Percentiles rank a stretch among this genome's conserved stretches.
These are phyloP conservation scores for Leptosomus discolor DNA, from an alignment of 2,113 vertebrate species.

Conservation along the genomic window DNA sequence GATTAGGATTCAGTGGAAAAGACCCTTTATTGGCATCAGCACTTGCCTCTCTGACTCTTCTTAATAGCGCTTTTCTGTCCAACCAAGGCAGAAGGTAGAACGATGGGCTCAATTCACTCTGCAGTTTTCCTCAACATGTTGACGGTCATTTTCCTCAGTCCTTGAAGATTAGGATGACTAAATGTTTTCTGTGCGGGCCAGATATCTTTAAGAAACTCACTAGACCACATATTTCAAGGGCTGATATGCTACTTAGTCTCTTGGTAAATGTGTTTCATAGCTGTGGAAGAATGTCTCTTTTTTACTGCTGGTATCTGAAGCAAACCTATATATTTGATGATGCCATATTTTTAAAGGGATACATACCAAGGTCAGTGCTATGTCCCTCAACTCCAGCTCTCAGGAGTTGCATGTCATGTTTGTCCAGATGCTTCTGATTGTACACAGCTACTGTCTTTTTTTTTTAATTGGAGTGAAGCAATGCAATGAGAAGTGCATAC, in stretches of 20 bases:
- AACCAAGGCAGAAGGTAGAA: neutral
- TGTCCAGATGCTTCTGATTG: neutral
- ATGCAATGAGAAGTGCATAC: neutral
- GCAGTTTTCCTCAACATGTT: neutral
- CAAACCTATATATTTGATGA: neutral
- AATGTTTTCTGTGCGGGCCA: neutral
- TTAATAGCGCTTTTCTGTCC: neutral
- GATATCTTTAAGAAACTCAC: constrained; percentile 21
- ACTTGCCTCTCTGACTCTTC: neutral
- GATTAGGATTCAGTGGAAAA: neutral
- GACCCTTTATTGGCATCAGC: neutral
- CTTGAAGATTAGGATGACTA: constrained; percentile 12
- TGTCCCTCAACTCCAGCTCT: neutral
- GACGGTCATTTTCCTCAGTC: neutral
- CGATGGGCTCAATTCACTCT: neutral
- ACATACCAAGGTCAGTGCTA: neutral
- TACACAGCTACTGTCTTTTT: neutral
- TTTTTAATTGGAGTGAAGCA: neutral
- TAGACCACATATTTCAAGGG: neutral
- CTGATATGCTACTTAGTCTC: neutral
- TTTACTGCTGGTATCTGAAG: neutral
- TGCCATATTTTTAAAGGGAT: neutral
- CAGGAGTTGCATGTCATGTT: neutral
- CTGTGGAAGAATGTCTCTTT: neutral
- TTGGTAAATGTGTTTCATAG: neutral